Conservation (phyloP, 2,888 invertebrate species). For the Rotaria macrura region DNA sequence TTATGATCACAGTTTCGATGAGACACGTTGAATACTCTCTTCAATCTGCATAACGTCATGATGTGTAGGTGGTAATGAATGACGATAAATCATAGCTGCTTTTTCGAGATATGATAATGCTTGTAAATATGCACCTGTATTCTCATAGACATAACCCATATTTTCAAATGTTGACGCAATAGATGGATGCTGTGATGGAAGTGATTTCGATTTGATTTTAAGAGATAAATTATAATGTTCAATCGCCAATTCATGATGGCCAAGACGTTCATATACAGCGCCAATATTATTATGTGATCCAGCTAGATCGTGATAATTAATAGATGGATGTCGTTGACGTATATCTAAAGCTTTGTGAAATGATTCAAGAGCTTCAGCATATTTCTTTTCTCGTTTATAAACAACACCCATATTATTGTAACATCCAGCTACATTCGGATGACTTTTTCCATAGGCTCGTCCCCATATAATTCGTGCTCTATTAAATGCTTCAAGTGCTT, state of each 20-base stretch:
- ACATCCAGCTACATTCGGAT: background rate
- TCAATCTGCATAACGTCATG: background rate
- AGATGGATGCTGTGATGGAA: background rate
- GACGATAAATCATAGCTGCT: background rate
- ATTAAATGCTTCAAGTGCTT: background rate
- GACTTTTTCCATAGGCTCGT: background rate
- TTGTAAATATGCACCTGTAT: background rate
- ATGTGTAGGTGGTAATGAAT: conserved; percentile 1
- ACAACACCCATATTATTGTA: background rate
- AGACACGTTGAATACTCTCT: background rate
- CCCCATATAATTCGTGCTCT: background rate
- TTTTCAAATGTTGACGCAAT: background rate
- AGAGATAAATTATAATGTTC: background rate
- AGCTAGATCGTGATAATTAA: background rate
- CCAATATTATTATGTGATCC: conserved; percentile 1
- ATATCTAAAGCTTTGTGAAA: background rate
- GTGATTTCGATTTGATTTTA: background rate
- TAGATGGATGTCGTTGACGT: background rate
- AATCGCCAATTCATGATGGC: background rate
- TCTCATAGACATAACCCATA: conserved; percentile 6
- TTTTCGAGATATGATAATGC: background rate
- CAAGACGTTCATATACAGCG: background rate
- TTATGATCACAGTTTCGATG: background rate
- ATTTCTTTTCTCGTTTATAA: background rate
- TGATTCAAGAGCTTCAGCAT: background rate